Base-by-base conservation (phyloP, 2,888 invertebrate species). In the Ctena decussata region DNA sequence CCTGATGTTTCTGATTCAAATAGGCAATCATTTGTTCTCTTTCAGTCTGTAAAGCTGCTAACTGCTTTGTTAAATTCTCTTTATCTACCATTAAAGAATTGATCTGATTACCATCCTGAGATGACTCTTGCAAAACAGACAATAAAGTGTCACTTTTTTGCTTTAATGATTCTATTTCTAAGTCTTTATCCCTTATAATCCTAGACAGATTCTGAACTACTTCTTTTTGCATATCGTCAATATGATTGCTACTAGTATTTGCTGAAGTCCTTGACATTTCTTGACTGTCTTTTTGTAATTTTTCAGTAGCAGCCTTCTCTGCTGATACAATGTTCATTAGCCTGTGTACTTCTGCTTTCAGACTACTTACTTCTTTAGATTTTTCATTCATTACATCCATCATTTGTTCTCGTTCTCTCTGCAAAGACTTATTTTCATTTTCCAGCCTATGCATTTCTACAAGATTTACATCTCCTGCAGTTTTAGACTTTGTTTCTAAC, bases 1-100 rank as follows among this genome's bases (percentile, higher is more conserved):
- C 98, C 83, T 97, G 97, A 93, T 98, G 98, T 96, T 98, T 98
- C 80, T 97, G 96, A 92, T 97, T 98, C 0, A 98, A 92, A 30
- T 95, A 94, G 3, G 91, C 87, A 30, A 96, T 93, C 87, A 96
- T 95, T 86, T 96, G 96, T 69, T 96, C 96, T 44, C 96, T 87
- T 86, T 96, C 96, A 3, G 89, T 84, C 78, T 95, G 95, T 39
- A 95, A 97, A 24, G 97, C 97, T n/a, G 98, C 96, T 92, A 98
- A 97, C 65, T 97, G 97, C 74, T 90, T 91, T 37, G 82, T 74
- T 65, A 96, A 95, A 70, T 95, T 96, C 81, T 96, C 94, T 57
- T 94, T 91, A 79, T 95, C 94, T 69, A 92, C 89, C 84, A 94
- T 81, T 49, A 95, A 86, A 30, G 81, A 84, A 57, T 86, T 90